Evolutionary conservation across 2,113 vertebrate genomes (phyloP).

Genomic region (Isurus oxyrinchus): DNA sequence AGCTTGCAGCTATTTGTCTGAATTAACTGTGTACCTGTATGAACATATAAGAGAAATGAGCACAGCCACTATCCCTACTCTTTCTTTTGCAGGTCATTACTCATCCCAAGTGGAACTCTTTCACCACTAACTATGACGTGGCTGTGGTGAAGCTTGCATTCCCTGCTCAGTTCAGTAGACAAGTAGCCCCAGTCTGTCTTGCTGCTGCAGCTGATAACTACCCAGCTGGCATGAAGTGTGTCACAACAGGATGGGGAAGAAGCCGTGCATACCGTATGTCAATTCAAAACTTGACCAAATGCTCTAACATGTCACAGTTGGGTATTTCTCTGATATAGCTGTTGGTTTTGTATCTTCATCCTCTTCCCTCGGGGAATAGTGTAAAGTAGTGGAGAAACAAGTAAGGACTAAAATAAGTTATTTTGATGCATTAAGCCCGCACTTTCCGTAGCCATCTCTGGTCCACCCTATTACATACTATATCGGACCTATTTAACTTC

Average conservation of each 20-base stretch:
- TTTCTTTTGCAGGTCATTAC: conserved; percentile 48
- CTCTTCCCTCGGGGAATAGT: not conserved
- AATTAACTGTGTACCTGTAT: not conserved
- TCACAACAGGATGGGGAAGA: conserved; percentile 55
- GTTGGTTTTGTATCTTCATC: not conserved
- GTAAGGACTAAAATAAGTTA: too few relatives aligned
- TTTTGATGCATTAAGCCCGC: not conserved
- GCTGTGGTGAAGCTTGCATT: conserved; percentile 52
- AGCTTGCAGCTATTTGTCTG: not conserved
- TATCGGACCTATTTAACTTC: not conserved
- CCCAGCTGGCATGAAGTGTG: conserved; percentile 42
- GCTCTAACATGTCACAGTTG: not conserved
- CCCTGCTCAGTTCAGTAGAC: not conserved
- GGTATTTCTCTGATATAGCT: not conserved
- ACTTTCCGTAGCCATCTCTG: too few relatives aligned
- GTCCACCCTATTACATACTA: not conserved
- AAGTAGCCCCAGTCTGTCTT: conserved; percentile 49
- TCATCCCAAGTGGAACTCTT: conserved; percentile 49
- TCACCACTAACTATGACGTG: conserved; percentile 48
- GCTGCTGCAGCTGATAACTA: conserved; percentile 40
- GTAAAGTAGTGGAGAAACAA: not conserved
- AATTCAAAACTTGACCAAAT: not conserved
- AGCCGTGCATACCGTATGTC: conserved; percentile 44
- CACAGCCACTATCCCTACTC: not conserved
- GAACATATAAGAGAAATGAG: not conserved